phyloP scores from a whole-genome alignment of 2,888 invertebrate species.

The Sphaerophoria rueppellii region DNA sequence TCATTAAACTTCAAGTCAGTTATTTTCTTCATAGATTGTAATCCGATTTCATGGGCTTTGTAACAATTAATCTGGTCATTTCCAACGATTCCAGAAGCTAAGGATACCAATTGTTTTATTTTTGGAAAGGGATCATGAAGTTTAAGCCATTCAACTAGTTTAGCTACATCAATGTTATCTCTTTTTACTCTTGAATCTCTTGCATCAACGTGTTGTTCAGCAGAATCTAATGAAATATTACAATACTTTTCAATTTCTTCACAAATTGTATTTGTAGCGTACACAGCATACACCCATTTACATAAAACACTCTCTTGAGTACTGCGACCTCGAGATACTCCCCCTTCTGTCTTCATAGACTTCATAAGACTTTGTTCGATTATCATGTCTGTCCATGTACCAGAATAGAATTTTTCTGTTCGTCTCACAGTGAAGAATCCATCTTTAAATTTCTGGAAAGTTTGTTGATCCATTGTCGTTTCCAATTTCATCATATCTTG shows the following conservation, averaged over 20 bases:
- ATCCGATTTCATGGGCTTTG: neutral
- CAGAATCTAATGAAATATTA: neutral
- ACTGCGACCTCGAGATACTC: conserved; percentile 80
- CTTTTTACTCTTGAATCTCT: conserved; percentile 77
- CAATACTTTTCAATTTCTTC: conserved; percentile 11
- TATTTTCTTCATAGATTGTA: neutral
- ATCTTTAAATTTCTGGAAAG: neutral
- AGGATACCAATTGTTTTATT: neutral
- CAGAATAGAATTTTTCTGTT: conserved; percentile 27
- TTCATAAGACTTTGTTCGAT: conserved; percentile 77
- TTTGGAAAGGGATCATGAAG: neutral
- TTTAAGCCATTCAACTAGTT: neutral
- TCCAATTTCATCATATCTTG: conserved; percentile 76
- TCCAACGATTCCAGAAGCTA: neutral
- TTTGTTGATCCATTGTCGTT: conserved; percentile 72
- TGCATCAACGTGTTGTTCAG: neutral
- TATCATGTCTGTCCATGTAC: conserved; percentile 77
- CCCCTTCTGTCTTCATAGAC: conserved; percentile 79
- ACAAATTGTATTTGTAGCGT: conserved; percentile 77
- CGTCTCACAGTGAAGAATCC: neutral
- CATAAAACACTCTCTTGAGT: conserved; percentile 79
- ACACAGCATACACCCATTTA: conserved; percentile 78
- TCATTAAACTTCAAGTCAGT: too few relatives aligned
- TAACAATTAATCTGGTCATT: neutral
- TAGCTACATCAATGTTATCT: conserved; percentile 56